Percentiles rank a stretch among this genome's conserved stretches.
These are phyloP conservation scores for Phytoseiulus persimilis DNA, from an alignment of 2,888 invertebrate species.

Conservation along the genomic window DNA sequence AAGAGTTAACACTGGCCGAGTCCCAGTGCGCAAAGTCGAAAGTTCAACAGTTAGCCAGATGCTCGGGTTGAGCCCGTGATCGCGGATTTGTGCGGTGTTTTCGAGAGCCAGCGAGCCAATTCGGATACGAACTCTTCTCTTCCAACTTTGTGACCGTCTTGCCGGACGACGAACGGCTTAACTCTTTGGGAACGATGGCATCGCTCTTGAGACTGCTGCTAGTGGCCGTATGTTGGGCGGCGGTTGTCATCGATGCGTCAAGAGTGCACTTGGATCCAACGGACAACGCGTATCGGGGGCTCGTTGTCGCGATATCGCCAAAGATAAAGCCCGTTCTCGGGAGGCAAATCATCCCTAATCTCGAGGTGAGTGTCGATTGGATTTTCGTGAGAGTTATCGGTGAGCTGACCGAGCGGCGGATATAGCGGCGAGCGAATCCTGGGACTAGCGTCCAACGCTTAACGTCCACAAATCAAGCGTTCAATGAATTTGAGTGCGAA, in stretches of 20 bases:
- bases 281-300: slow-evolving; percentile 29
- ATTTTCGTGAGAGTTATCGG: background rate
- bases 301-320: slow-evolving; percentile 22
- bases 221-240: background rate
- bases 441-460: too few species aligned
- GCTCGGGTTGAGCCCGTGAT: background rate
- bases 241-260: background rate
- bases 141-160: background rate
- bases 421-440: too few species aligned
- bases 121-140: background rate
- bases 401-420: background rate
- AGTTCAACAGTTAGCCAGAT: background rate
- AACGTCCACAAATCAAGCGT: too few species aligned
- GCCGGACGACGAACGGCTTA: background rate
- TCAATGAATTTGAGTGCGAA: too few species aligned
- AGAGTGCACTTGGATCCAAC: slow-evolving; percentile 23
- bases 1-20: background rate
- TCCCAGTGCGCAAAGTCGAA: background rate
- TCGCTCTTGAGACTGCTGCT: background rate
- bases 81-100: background rate
- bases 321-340: slow-evolving; percentile 24
- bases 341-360: slow-evolving; percentile 25
- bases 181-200: background rate
- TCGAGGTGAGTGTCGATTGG: background rate
- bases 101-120: background rate